Percentiles rank a stretch among this genome's conserved stretches.
Evolutionary conservation across 2,797 vertebrate genomes (phyloP).

Genomic region (Falco rusticolus): DNA sequence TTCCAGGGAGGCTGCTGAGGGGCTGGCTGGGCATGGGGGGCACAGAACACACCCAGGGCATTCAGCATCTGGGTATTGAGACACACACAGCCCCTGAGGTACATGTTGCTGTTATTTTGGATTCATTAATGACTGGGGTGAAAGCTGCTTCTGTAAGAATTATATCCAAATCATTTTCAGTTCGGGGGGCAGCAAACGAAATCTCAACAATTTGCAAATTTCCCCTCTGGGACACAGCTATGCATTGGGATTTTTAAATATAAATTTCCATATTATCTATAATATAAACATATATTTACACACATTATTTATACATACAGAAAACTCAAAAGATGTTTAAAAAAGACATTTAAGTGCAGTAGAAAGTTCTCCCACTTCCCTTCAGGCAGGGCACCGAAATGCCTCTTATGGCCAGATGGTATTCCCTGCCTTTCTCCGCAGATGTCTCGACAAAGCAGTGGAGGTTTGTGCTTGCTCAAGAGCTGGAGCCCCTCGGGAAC

Average conservation of each 20-base stretch:
- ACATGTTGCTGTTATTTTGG: not conserved
- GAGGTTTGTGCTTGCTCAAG: not conserved
- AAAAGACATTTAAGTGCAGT: accelerated
- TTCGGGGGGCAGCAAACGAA: not conserved
- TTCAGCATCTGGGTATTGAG: not conserved
- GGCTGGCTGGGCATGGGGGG: not conserved
- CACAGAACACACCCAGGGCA: not conserved
- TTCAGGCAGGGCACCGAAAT: not conserved
- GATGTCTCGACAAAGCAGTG: not conserved
- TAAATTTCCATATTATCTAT: not conserved
- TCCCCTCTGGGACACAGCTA: not conserved
- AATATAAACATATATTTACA: not conserved
- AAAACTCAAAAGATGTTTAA: not conserved
- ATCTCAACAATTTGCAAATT: not conserved
- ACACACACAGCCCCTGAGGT: not conserved
- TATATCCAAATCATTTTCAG: not conserved
- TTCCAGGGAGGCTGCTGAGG: not conserved
- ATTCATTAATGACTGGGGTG: not conserved
- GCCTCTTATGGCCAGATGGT: not conserved
- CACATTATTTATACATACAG: too few species aligned
- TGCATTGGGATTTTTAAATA: not conserved
- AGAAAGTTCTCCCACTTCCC: not conserved
- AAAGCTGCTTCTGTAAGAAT: not conserved
- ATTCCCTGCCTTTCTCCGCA: not conserved
- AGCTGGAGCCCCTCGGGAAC: accelerated